Base-by-base conservation (phyloP, 2,113 vertebrate species). In the Eupsittula cactorum region DNA sequence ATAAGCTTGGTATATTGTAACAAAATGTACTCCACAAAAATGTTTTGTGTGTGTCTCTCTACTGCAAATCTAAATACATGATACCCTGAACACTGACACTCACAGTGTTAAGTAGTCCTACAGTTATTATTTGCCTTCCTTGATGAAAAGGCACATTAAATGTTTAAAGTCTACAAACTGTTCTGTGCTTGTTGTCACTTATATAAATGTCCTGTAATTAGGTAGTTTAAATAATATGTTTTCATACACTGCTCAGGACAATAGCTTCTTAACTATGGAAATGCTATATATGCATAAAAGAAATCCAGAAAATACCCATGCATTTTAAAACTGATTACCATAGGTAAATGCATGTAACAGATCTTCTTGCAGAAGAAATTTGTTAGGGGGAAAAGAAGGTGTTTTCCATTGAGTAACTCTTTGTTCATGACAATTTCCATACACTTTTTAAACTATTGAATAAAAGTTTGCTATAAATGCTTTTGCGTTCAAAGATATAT, bases 1-100 rank as follows among this genome's bases (percentile, higher is more conserved):
- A 99, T 96, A 99, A 98, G 88, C 97, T 99, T 5, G 99, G 99
- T 77, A 93, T 99, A 93, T 96, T 99, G 97, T 99, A 97, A 97
- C 75, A 47, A 27, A 68, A 52, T 93, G 69, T 53, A 82, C 78
- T 92, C 49, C 44, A 31, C 31, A 65, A 44, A 67, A 82, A 42
- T 42, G 83, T 96, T 95, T 82, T 95, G 62, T 91, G 88, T 1
- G 33, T 82, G 37, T 97, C 88, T 89, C 96, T 95, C 57, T 94
- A 68, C 55, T n/a, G 16, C 63, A 81, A 59, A 88, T 95, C 64
- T 53, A 90, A 93, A 91, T 96, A 73, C 42, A 73, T n/a, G 47
- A 92, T 92, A 95, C 96, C n/a, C 33, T 96, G 83, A 97, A 94
- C 57, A 59, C 88, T 97, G 91, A 95, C 75, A 57, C 78, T 90